phyloP scores from a whole-genome alignment of 2,888 invertebrate genomes.

The Geophilus truncorum region DNA sequence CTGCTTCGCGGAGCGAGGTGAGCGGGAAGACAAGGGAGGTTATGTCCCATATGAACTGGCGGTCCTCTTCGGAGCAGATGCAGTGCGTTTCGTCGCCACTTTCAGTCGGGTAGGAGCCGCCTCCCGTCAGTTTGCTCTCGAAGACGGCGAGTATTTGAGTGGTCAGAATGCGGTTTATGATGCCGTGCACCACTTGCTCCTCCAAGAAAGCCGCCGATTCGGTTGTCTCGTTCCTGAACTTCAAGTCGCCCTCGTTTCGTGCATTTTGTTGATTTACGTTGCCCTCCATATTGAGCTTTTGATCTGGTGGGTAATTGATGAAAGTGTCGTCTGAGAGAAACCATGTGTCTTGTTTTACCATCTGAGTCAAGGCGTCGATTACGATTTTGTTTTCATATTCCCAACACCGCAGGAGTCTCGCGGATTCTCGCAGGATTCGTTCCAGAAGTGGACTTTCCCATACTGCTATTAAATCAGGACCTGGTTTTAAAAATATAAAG shows the following conservation, averaged over 20 bases:
- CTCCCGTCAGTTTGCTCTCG: neutral
- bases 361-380: neutral
- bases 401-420: neutral
- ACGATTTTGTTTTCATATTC: neutral
- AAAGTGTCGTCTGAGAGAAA: neutral
- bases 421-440: neutral
- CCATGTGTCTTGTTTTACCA: neutral
- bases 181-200: neutral
- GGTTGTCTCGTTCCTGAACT: neutral
- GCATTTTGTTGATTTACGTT: neutral
- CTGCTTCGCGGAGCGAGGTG: neutral
- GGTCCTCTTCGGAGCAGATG: neutral
- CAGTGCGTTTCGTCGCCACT: neutral
- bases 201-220: neutral
- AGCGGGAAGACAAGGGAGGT: neutral
- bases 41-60: neutral
- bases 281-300: neutral
- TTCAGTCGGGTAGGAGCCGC: neutral
- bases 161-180: neutral
- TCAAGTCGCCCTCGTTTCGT: neutral
- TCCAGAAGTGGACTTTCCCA: neutral
- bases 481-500: neutral
- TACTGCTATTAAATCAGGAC: neutral
- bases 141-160: neutral
- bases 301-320: neutral